Evolutionary conservation across 2,797 vertebrate genomes (phyloP).

Genomic region (Lepilemur ruficaudatus): DNA sequence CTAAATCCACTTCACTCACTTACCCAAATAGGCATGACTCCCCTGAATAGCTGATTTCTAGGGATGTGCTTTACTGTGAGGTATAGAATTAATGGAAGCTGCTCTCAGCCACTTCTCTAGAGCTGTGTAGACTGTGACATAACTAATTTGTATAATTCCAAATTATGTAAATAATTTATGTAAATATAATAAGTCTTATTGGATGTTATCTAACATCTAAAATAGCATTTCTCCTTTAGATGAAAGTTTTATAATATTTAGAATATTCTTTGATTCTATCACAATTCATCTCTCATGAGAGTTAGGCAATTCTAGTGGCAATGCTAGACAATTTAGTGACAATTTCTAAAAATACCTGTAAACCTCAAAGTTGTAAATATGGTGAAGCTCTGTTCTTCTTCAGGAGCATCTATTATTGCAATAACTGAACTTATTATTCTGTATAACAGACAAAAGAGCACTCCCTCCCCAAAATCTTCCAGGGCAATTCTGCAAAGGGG

Average conservation of each 20-base stretch:
- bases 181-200: background rate
- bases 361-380: background rate
- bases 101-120: background rate
- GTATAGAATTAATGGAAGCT: background rate
- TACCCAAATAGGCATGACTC: background rate
- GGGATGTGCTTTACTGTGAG: background rate
- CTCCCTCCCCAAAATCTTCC: background rate
- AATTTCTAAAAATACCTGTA: slow-evolving; percentile 48
- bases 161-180: background rate
- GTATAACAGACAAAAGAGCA: background rate
- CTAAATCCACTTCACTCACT: background rate
- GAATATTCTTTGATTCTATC: background rate
- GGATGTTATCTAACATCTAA: background rate
- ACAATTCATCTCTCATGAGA: background rate
- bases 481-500: background rate
- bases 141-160: background rate
- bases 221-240: background rate
- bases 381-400: background rate
- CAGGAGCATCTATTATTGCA: background rate
- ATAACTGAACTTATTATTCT: background rate
- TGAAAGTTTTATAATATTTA: background rate
- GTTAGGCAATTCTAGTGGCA: background rate
- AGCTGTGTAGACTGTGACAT: background rate
- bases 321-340: background rate
- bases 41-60: background rate